These are phyloP conservation scores for Jaculus jaculus DNA, from an alignment of 2,113 vertebrate species.

Conservation along the genomic window DNA sequence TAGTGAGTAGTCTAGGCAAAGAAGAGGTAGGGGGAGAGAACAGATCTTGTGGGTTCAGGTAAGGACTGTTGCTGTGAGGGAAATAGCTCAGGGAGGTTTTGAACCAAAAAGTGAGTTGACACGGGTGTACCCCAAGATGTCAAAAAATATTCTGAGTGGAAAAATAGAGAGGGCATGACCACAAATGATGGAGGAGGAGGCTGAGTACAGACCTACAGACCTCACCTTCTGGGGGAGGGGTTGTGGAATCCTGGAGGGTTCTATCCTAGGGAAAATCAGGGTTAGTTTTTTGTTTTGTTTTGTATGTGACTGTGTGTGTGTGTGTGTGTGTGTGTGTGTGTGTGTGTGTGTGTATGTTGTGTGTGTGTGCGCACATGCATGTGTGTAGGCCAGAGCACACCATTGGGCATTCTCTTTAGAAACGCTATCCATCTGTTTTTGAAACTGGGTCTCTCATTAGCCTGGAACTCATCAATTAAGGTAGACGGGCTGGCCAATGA, in stretches of 20 bases:
- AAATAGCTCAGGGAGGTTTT: neutral
- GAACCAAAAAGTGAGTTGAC: neutral
- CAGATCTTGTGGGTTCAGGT: neutral
- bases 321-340: no score
- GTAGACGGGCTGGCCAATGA: no score
- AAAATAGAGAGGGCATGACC: neutral
- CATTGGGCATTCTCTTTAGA: no score
- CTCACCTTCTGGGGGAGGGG: no score
- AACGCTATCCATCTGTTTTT: no score
- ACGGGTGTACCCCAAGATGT: neutral
- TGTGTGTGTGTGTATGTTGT: no score
- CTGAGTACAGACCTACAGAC: neutral
- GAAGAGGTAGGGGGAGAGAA: no score
- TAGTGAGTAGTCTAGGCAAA: neutral
- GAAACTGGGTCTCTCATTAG: no score
- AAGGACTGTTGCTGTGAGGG: slow-evolving; percentile 39
- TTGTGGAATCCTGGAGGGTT: neutral
- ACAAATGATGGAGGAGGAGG: neutral
- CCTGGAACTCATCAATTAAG: no score
- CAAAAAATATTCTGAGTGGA: neutral
- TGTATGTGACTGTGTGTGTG: no score
- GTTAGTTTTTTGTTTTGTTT: neutral
- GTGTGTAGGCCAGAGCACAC: no score
- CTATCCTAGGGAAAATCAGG: neutral
- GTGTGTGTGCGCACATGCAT: no score